Base-by-base conservation (phyloP, 2,888 invertebrate genomes). In the Neoscelio sp. region DNA sequence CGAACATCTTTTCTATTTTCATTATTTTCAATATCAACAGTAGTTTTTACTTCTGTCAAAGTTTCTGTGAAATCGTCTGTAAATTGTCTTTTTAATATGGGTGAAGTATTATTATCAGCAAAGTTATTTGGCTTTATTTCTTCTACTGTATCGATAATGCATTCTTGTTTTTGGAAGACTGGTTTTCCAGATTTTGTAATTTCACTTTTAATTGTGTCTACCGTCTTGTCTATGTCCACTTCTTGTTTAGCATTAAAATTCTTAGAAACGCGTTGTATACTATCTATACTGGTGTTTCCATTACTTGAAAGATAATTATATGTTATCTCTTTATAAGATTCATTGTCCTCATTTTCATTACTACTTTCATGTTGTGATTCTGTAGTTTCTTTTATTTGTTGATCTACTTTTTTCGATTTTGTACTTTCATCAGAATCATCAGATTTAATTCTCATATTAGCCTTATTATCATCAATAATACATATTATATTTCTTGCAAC, bases 81-180 rank as follows among this genome's bases (percentile, higher is more conserved):
- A 23, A 76, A 76, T 44, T 75, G 67, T 33, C 60, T 71, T 33
- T 48, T 20, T 26, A 67, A 15, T 40, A 26, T 10, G 0, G 20
- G 18, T n/a, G 60, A 2, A 1, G 13, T 68, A 0, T 54, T 15
- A 17, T 10, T 46, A 28, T 64, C 42, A 8, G 4, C 8, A 38
- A 2, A 0, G 0, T 30, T 30, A 13, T 4, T 44, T 5, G 10
- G 0, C 42, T 48, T 8, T n/a, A n/a, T 6, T 52, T 71, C 62
- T 13, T 60, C 70, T 18, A 46, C 18, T 2, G 70, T 74, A 10
- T 73, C 78, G 7, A 50, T 76, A 1, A 68, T 20, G 38, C 40
- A 74, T 12, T 80, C 78, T 67, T 65, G 80, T 56, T 64, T 75
- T 44, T 77, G 73, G 58, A 67, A 54, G 54, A 64, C 70, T 30